Base-by-base conservation (phyloP, 2,113 vertebrate species). In the Stercorarius parasiticus region DNA sequence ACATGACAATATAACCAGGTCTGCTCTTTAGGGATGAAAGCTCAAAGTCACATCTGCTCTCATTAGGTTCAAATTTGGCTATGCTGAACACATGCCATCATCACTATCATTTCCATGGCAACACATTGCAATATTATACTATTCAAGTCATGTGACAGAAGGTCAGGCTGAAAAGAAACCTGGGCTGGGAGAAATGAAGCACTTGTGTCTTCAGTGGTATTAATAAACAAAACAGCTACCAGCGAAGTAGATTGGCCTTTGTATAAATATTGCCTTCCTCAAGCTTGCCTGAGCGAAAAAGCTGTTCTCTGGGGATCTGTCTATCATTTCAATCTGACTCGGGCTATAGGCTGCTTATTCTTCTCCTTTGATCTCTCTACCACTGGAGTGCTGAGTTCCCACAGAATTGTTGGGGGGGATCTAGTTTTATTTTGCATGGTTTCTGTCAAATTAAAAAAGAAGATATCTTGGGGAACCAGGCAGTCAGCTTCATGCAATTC, bases 171-270 rank as follows among this genome's bases (percentile, higher is more conserved):
- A 95, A 95, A 94, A 87, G 89, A 93, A 97, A 91, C 91, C 89
- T 95, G 87, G 84, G 42, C 89, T 90, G 65, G 56, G 50, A 97
- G 82, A 86, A 83, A 92, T 17, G 3, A 55, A 5, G 82, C 32
- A 59, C 58, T 91, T 52, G 29, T 93, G 85, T 97, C 96, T 96
- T 80, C 30, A 21, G 50, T 91, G 93, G 93, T 86, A 95, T 93
- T 90, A 95, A 89, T 84, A 93, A 97, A 80, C 89, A 95, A 85
- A 96, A 77, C 66, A 90, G 95, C 96, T 95, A 98, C 95, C 88
- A 96, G 95, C 74, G 97, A 78, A 93, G 90, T 97, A 98, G 97
- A 98, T 98, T 97, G 95, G 95, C 95, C 96, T 97, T 97, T 98
- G 91, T 96, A 91, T 95, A 96, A 97, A 96, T 96, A 92, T 82